Conservation (phyloP, 2,888 invertebrate species). For the Lithophane semibrunnea region DNA sequence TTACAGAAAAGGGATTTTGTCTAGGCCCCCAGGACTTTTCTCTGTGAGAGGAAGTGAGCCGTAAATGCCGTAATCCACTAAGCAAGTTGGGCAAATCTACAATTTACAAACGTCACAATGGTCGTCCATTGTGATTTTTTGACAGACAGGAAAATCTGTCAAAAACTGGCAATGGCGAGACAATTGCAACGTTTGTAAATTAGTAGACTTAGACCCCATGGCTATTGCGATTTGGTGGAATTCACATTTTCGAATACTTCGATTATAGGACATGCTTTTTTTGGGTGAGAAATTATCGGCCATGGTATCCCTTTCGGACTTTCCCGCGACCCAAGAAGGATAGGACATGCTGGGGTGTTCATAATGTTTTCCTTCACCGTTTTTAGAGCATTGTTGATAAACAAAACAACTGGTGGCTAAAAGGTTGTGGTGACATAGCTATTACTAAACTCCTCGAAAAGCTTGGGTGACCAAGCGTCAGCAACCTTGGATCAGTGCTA, state of each 20-base stretch:
- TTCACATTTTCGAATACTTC: background rate
- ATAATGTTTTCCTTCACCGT: background rate
- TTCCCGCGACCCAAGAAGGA: too few species aligned
- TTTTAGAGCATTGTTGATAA: background rate
- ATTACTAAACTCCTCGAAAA: conserved; percentile 51
- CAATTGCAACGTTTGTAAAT: too few species aligned
- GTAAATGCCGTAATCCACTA: background rate
- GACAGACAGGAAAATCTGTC: too few species aligned
- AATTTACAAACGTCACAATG: too few species aligned
- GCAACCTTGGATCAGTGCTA: conserved; percentile 59
- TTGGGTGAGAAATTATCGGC: too few species aligned
- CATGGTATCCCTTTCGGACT: too few species aligned
- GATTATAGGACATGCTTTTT: background rate
- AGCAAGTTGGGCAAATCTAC: too few species aligned
- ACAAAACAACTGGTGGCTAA: background rate
- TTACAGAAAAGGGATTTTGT: too few species aligned
- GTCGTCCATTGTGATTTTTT: too few species aligned
- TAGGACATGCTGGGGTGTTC: background rate
- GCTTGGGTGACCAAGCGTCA: conserved; percentile 71
- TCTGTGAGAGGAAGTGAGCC: background rate
- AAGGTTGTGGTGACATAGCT: conserved; percentile 15
- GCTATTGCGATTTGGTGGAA: background rate
- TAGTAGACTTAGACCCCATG: too few species aligned
- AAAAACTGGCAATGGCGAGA: too few species aligned
- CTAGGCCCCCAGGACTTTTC: background rate